Conservation (phyloP, 2,797 vertebrate genomes). For the Myotis planiceps region DNA sequence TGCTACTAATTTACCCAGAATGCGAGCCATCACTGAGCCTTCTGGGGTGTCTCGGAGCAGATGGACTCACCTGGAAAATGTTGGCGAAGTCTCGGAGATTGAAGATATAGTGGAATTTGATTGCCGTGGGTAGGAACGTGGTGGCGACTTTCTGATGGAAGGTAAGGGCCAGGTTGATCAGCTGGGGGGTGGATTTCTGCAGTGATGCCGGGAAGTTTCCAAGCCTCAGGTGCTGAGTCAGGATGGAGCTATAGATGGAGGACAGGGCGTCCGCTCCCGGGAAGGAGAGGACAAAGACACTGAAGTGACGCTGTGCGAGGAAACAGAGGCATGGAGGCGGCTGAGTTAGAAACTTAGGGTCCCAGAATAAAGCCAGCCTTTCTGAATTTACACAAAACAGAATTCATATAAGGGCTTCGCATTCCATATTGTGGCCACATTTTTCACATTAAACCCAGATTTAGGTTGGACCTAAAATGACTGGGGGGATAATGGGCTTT, state of each 20-base stretch:
- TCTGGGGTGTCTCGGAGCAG: accelerated
- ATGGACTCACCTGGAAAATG: conserved; percentile 94
- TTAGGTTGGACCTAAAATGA: neutral
- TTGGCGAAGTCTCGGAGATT: conserved; percentile 97
- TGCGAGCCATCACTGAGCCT: neutral
- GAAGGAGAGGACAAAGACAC: conserved; percentile 93
- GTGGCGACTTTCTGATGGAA: conserved; percentile 91
- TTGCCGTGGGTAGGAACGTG: conserved; percentile 93
- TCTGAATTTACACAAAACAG: neutral
- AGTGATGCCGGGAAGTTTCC: conserved; percentile 88
- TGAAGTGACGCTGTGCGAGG: conserved; percentile 93
- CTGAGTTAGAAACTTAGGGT: neutral
- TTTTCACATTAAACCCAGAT: neutral
- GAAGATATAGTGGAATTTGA: conserved; percentile 98
- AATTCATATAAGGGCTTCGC: neutral
- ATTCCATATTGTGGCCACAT: neutral
- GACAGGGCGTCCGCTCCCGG: conserved; percentile 92
- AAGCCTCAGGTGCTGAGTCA: conserved; percentile 90
- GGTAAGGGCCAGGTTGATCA: conserved; percentile 91
- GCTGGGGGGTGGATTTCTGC: conserved; percentile 88
- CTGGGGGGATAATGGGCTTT: neutral
- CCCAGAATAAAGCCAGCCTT: neutral
- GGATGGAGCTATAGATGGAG: conserved; percentile 95
- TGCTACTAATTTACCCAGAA: neutral
- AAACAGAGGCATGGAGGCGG: neutral